Base-by-base conservation (phyloP, 1,140 invertebrate species). In the Diploscapter pachys region DNA sequence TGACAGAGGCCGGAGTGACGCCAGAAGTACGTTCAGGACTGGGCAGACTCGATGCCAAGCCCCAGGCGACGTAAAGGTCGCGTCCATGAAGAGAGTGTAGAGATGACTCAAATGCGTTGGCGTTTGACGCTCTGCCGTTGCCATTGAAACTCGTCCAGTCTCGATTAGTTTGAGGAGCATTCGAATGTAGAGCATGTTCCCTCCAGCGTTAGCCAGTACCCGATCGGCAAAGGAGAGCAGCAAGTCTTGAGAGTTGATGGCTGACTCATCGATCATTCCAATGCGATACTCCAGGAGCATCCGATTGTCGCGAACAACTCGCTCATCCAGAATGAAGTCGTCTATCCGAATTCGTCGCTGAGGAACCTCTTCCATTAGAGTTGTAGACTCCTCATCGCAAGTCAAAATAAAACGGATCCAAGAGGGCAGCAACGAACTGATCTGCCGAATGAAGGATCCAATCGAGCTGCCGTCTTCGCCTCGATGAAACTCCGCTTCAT, bases 401-500 rank as follows among this genome's bases (percentile, higher is more conserved):
- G 66, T 68, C 6, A 68, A n/a, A 91, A 1, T 96, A 88, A 48
- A 96, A 88, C 95, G 96, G 51, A 98, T 87, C 93, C 94, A 96
- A 31, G 89, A 86, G 0, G 95, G 95, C 85, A 95, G 92, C 83
- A 92, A 90, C 3, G 91, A 89, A 6, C 92, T 90, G 81, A 96
- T 92, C 78, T 91, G 90, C 0, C 90, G 90, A 11, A 98, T 86
- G 85, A 98, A 96, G 2, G 92, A 92, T 2, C 92, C 92, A 63
- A 98, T 92, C 0, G 94, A 95, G 82, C 95, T 91, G 1, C 94
- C 94, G 82, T 93, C 91, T 85, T 96, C 94, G 0, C 93, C 93
- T 80, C 93, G 85, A 86, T 96, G 94, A 84, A 95, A 96, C 83
- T 96, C 94, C 0, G 94, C 94, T 86, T 96, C 94, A 85, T 94